Base-by-base conservation (phyloP, 2,888 invertebrate genomes). In the Amphipoea lucens region DNA sequence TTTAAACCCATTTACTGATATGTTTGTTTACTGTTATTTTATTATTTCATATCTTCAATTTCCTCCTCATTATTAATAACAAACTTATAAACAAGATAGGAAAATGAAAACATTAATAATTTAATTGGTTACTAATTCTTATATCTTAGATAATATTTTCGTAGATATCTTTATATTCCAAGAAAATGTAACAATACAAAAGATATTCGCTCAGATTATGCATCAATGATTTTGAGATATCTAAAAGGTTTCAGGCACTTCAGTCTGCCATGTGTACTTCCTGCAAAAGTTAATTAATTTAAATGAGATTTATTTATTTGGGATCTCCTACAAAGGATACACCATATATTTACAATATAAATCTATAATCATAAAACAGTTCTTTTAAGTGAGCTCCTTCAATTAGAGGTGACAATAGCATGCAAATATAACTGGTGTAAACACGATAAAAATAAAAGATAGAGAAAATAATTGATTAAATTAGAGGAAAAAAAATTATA, bases 1-100 rank as follows among this genome's bases (percentile, higher is more conserved):
- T 81, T 78, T 83, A 70, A 67, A 73, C 78, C n/a, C 66, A 51
- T 17, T 69, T 40, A 65, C 67, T 45, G 72, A 67, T 70, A 63
- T 48, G 5, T 74, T 69, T 72, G 14, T 69, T 74, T 77, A 66
- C 45, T 74, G n/a, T 60, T 78, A 74, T 51, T 79, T 42, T 42
- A 74, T 12, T 20, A 57, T 66, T 66, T 54, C 36, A 20, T 76
- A 62, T 79, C 67, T 68, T 7, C 2, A 76, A 3, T 76, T 72
- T 79, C 23, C 69, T 79, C 48, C 36, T 48, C n/a, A 57, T 71
- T 17, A 57, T 71, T 17, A 57, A 69, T 20, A 66, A 71, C 5
- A 57, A 57, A 5, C 57, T 2, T 40, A 40, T 73, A 57, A 62
- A 75, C 36, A 63, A 68, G 29, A 68, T 62, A 68, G 7, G 40